A percentile compares a stretch with the other conserved stretches of the same genome.
Conservation (phyloP, 2,888 invertebrate genomes). For the Tetragnatha montana region DNA sequence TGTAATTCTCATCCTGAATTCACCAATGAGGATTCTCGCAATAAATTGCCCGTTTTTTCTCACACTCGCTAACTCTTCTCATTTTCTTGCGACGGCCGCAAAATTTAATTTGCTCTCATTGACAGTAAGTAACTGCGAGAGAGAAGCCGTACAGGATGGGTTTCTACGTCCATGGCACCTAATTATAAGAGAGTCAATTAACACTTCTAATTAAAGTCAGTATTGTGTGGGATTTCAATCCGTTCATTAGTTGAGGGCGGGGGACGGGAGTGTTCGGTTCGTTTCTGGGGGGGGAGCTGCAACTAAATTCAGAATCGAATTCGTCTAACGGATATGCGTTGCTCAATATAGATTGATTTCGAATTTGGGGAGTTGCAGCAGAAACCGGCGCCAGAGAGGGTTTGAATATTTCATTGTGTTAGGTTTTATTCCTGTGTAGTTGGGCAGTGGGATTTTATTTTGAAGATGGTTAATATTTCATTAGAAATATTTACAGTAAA, state of each 20-base stretch:
- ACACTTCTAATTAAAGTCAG: slow-evolving; percentile 61
- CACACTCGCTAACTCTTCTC: not conserved
- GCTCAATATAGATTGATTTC: not conserved
- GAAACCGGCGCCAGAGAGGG: not conserved
- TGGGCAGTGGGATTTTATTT: not conserved
- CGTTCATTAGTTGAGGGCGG: slow-evolving; percentile 49
- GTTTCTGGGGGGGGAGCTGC: slow-evolving; percentile 16
- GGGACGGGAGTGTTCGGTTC: slow-evolving; percentile 10
- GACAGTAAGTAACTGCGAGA: slow-evolving; percentile 13
- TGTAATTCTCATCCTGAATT: not conserved
- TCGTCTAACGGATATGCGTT: not conserved
- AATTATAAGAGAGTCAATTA: slow-evolving; percentile 58
- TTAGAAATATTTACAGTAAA: no score
- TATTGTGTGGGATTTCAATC: slow-evolving; percentile 58
- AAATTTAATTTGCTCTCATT: slow-evolving; percentile 59
- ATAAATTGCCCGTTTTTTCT: slow-evolving; percentile 16
- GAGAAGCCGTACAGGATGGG: slow-evolving; percentile 4
- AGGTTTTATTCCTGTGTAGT: not conserved
- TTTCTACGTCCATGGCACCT: slow-evolving; percentile 32
- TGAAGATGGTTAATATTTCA: no score
- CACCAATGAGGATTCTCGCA: not conserved
- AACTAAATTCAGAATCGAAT: slow-evolving; percentile 28
- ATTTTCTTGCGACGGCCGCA: slow-evolving; percentile 21
- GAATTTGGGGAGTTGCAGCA: not conserved
- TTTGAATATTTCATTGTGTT: not conserved